phyloP scores from a whole-genome alignment of 2,113 vertebrate genomes.

The Eulemur rufifrons region DNA sequence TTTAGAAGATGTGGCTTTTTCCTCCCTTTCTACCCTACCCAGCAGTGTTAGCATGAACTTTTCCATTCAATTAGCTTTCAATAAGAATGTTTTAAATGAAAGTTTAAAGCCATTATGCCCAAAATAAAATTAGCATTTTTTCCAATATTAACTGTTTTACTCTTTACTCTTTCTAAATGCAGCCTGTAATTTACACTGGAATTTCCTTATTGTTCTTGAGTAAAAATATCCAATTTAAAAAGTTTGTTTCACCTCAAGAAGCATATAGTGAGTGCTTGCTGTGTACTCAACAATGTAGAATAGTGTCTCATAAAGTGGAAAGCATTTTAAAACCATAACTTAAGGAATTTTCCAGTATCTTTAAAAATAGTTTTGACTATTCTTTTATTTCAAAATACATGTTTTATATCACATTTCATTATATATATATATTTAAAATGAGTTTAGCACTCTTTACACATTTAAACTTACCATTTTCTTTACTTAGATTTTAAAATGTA shows the following conservation, averaged over 20 bases:
- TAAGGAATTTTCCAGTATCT: not conserved
- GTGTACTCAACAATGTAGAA: not conserved
- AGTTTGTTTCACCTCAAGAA: not conserved
- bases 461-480: not conserved
- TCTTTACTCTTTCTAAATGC: not conserved
- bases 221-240: not conserved
- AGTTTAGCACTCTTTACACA: not conserved
- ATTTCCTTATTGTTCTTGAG: not conserved
- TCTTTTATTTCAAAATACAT: not conserved
- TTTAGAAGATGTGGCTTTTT: not conserved
- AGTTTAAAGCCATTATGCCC: not conserved
- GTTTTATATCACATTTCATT: not conserved
- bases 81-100: not conserved
- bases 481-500: not conserved
- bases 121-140: not conserved
- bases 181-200: not conserved
- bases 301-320: not conserved
- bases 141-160: not conserved
- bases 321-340: not conserved
- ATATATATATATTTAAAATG: not conserved
- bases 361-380: not conserved
- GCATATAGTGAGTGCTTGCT: not conserved
- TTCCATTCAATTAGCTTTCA: not conserved
- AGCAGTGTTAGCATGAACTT: not conserved
- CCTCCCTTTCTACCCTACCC: fast-evolving